Conservation (phyloP, 2,888 invertebrate genomes). For the Cenopis cana region DNA sequence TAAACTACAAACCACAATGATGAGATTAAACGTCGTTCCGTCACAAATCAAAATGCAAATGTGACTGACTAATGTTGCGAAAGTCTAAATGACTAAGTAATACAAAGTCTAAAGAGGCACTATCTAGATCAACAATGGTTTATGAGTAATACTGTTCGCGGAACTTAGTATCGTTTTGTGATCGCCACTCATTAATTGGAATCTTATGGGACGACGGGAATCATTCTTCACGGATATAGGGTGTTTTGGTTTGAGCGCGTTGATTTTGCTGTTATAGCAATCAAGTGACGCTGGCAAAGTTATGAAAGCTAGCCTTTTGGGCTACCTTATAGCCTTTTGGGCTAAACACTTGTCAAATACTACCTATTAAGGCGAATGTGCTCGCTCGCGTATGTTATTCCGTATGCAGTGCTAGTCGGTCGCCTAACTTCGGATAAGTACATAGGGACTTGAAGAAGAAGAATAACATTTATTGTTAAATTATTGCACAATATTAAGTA, state of each 20-base stretch:
- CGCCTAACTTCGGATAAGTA: too few species aligned
- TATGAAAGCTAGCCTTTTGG: too few species aligned
- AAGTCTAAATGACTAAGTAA: conserved; percentile 42
- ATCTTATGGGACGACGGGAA: conserved; percentile 54
- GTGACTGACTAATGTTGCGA: conserved; percentile 34
- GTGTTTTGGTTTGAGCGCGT: conserved; percentile 4
- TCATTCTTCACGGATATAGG: conserved; percentile 48
- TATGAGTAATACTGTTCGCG: conserved; percentile 45
- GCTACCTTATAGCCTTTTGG: too few species aligned
- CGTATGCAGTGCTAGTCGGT: too few species aligned
- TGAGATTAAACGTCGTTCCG: conserved; percentile 23
- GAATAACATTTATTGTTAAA: too few species aligned
- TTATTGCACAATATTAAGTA: too few species aligned
- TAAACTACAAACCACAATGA: conserved; percentile 9
- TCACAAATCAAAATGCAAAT: conserved; percentile 34
- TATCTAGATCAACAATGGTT: conserved; percentile 35
- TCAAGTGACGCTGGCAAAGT: too few species aligned
- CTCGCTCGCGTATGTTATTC: too few species aligned
- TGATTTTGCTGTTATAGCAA: neutral
- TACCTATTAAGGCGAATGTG: too few species aligned
- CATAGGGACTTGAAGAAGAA: too few species aligned
- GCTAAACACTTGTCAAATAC: too few species aligned
- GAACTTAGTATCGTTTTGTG: conserved; percentile 51
- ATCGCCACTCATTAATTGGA: conserved; percentile 64
- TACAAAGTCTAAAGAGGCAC: conserved; percentile 18